These are phyloP conservation scores for Diplodus sargus DNA, from an alignment of 2,797 vertebrate genomes.

Conservation along the genomic window DNA sequence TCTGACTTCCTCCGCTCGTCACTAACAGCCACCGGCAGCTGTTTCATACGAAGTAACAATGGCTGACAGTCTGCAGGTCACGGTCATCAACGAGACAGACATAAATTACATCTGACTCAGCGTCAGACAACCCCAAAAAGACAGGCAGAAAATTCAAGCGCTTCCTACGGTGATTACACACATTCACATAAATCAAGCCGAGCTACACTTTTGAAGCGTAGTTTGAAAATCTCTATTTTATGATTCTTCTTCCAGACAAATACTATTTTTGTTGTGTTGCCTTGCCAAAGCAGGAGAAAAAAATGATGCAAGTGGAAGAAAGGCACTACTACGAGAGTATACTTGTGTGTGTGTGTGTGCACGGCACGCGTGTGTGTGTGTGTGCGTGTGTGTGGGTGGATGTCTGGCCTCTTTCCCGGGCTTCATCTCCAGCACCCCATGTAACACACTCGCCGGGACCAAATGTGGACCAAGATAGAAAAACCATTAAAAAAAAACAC, in stretches of 20 bases:
- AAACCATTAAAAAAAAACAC: conserved; percentile 35
- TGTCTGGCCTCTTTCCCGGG: conserved; percentile 78
- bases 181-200: conserved; percentile 36
- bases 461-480: conserved; percentile 70
- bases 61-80: conserved; percentile 73
- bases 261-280: conserved; percentile 50
- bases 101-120: conserved; percentile 56
- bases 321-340: conserved; percentile 64
- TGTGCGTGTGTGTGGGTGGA: conserved; percentile 66
- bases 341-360: conserved; percentile 23
- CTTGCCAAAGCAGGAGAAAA: conserved; percentile 62
- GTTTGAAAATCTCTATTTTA: conserved; percentile 47
- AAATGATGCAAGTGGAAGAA: conserved; percentile 77
- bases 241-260: conserved; percentile 27
- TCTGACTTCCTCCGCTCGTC: conserved; percentile 50
- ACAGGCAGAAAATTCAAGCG: conserved; percentile 48
- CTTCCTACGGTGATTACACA: conserved; percentile 25
- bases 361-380: conserved; percentile 32
- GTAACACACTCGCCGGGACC: conserved; percentile 63
- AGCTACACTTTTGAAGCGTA: conserved; percentile 24
- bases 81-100: conserved; percentile 61
- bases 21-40: conserved; percentile 68
- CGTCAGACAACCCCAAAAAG: conserved; percentile 50
- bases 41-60: conserved; percentile 70
- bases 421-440: conserved; percentile 66